Conservation (phyloP, 23 tunicate species). For the Trididemnum nubilum region DNA sequence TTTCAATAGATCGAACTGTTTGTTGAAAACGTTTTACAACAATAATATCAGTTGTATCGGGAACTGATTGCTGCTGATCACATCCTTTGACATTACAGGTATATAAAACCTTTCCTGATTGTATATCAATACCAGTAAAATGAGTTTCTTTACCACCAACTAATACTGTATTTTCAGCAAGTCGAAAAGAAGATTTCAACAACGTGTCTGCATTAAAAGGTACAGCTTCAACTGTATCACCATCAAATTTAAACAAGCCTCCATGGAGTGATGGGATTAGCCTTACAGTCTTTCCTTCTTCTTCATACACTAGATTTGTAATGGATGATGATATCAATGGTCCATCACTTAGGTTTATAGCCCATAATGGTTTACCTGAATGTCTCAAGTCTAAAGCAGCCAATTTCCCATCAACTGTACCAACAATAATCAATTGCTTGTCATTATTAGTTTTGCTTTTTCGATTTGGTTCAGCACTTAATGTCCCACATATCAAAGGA, state of each 20-base stretch:
- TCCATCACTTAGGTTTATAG: constrained; percentile 37
- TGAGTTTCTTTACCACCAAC: constrained; percentile 84
- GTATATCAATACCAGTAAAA: constrained; percentile 65
- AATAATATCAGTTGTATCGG: constrained; percentile 46
- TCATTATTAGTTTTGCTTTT: background rate
- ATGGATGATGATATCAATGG: constrained; percentile 83
- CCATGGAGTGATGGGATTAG: constrained; percentile 87
- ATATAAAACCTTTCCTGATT: constrained; percentile 58
- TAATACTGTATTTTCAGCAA: constrained; percentile 50
- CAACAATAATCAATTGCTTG: constrained; percentile 57
- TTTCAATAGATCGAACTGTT: constrained; percentile 76
- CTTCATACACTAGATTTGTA: constrained; percentile 51
- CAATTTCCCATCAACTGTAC: constrained; percentile 91
- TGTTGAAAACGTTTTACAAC: constrained; percentile 74
- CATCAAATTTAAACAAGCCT: constrained; percentile 85
- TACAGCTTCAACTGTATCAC: constrained; percentile 78
- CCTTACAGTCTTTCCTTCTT: constrained; percentile 74
- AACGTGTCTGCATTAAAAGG: constrained; percentile 87
- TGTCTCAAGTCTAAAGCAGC: constrained; percentile 54
- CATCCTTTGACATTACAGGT: constrained; percentile 66
- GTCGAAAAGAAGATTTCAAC: constrained; percentile 61
- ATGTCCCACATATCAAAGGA: background rate
- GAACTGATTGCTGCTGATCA: constrained; percentile 37
- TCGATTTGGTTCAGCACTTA: background rate
- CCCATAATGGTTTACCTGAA: constrained; percentile 56